Conservation (phyloP, 2,888 invertebrate species). For the Chouioia cunea region DNA sequence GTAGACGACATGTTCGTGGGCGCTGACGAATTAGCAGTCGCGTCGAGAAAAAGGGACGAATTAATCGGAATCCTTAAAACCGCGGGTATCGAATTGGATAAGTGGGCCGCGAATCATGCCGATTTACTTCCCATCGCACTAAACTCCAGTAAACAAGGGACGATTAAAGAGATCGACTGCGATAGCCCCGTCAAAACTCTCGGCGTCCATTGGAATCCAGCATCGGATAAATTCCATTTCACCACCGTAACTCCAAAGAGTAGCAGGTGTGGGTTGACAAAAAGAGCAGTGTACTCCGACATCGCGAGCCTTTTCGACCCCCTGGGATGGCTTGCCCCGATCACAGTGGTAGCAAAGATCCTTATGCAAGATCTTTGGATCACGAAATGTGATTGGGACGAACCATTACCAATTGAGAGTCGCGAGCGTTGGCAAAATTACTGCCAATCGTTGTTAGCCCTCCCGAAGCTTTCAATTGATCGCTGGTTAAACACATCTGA, state of each 20-base stretch:
- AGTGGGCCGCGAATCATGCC: conserved; percentile 6
- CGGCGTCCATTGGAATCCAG: conserved; percentile 42
- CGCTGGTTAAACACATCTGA: not conserved
- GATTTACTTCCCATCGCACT: not conserved
- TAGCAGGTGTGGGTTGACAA: conserved; percentile 29
- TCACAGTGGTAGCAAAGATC: conserved; percentile 1
- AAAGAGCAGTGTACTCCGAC: conserved; percentile 51
- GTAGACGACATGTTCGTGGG: too few species aligned
- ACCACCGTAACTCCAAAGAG: not conserved
- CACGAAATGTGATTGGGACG: conserved; percentile 1
- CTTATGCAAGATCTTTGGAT: conserved; percentile 8
- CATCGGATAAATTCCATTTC: conserved; percentile 20
- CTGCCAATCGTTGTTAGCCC: conserved; percentile 1
- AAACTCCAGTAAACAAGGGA: not conserved
- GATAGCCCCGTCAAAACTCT: conserved; percentile 1
- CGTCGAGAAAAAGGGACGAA: too few species aligned
- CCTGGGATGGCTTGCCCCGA: conserved; percentile 1
- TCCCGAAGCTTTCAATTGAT: conserved; percentile 16
- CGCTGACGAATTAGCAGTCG: too few species aligned
- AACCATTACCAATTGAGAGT: conserved; percentile 14
- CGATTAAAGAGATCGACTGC: not conserved
- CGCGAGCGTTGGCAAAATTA: conserved; percentile 23
- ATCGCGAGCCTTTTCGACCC: conserved; percentile 13
- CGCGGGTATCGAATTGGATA: not conserved
- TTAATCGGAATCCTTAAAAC: too few species aligned